These are phyloP conservation scores for Australoheros scitulus DNA, from an alignment of 2,113 vertebrate species.

Conservation along the genomic window DNA sequence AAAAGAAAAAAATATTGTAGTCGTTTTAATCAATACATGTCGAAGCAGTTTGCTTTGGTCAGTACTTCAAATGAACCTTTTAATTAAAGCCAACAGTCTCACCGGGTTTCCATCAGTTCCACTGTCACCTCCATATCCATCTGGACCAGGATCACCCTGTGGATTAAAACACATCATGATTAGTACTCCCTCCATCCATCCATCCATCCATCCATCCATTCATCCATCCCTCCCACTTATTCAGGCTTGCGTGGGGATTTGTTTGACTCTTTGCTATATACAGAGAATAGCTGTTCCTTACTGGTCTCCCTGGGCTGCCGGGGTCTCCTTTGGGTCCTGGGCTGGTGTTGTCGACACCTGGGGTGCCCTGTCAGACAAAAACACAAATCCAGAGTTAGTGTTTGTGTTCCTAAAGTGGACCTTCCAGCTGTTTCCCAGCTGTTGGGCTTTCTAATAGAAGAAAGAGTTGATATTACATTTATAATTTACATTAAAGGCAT, in stretches of 20 bases:
- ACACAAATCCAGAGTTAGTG: background rate
- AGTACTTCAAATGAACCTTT: background rate
- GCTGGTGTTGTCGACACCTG: slow-evolving; percentile 70
- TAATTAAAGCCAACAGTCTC: slow-evolving; percentile 6
- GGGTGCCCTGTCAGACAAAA: slow-evolving; percentile 74
- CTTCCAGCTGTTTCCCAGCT: background rate
- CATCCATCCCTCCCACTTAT: too few relatives aligned
- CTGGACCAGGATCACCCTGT: slow-evolving; percentile 60
- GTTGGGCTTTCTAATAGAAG: background rate
- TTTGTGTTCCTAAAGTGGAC: background rate
- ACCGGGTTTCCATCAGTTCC: slow-evolving; percentile 60
- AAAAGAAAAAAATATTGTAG: background rate
- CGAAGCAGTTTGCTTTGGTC: background rate
- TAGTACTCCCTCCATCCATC: background rate
- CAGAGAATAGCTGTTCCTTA: slow-evolving; percentile 38
- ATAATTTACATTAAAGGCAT: background rate
- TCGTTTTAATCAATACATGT: background rate
- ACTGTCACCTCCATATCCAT: slow-evolving; percentile 18
- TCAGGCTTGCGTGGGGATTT: background rate
- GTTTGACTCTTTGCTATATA: too few relatives aligned
- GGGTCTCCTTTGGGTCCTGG: slow-evolving; percentile 78
- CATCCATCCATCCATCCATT: background rate
- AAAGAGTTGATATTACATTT: background rate
- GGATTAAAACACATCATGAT: background rate
- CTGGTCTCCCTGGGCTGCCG: slow-evolving; percentile 77